Conservation (phyloP, 2,113 vertebrate genomes). For the Megalops atlanticus region DNA sequence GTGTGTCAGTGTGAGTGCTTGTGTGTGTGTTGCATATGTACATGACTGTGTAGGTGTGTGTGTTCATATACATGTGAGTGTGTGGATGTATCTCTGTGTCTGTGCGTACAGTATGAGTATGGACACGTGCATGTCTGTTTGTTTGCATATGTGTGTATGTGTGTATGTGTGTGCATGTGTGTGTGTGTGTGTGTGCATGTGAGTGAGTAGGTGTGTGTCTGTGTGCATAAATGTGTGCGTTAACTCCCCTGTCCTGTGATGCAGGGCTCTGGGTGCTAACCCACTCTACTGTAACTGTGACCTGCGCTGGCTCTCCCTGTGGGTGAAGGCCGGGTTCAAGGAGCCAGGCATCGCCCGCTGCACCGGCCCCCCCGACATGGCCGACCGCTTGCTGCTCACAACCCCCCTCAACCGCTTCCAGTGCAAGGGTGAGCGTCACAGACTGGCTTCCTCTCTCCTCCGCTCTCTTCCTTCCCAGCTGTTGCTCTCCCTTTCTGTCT, state of each 20-base stretch:
- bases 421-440: constrained; percentile 82
- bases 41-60: not conserved
- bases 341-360: constrained; percentile 97
- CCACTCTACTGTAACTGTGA: constrained; percentile 92
- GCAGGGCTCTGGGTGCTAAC: constrained; percentile 92
- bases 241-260: not conserved
- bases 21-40: not conserved
- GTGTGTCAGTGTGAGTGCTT: not conserved
- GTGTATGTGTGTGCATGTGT: not conserved
- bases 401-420: constrained; percentile 91
- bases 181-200: not conserved
- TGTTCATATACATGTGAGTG: not conserved
- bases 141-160: constrained; percentile 13
- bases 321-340: constrained; percentile 96
- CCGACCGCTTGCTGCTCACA: constrained; percentile 90
- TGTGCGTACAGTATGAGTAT: no score
- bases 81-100: not conserved
- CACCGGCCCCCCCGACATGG: constrained; percentile 88
- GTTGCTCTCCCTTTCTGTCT: not conserved
- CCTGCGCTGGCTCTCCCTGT: constrained; percentile 96
- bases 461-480: not conserved
- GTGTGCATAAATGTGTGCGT: not conserved
- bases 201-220: not conserved
- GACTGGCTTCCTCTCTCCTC: not conserved
- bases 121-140: not conserved